Base-by-base conservation (phyloP, 2,888 invertebrate species). In the Drosophila bunnanda region DNA sequence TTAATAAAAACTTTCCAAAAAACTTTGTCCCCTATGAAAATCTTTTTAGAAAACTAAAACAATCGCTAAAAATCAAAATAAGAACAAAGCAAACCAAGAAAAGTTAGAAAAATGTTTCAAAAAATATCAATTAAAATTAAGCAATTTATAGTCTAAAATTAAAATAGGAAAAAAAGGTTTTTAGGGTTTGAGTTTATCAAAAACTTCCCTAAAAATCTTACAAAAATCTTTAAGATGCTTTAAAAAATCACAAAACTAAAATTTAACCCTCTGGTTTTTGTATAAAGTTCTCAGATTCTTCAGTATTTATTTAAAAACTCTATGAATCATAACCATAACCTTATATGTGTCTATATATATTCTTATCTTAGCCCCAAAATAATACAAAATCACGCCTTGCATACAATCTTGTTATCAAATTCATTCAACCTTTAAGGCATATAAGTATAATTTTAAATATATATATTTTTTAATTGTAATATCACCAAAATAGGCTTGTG, bases 351-450 rank as follows among this genome's bases (percentile, higher is more conserved):
- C 8, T 2, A 22, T 25, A 41, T 28, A n/a, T 7, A 25, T 44
- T 25, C 25, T 9, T 25, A 28, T 25, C 25, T 17, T 13, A 9
- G 20, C 7, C 0, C 17, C 48, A n/a, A 15, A 10, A 36, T 3
- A 38, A 38, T 22, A 22, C 30, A 20, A 46, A 56, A 56, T 22
- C 12, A 5, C 10, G 46, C 28, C 41, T 10, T 46, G 46, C 46
- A 48, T 4, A 30, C 12, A n/a, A 20, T 12, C 17, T 15, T 12
- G 10, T 28, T 55, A 55, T 38, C 55, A 55, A n/a, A 28, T 57
- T 25, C 9, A 50, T 17, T 46, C 22, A 32, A 43, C n/a, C 7
- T 28, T 30, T 48, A 22, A 25, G 9, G 10, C 28, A 6, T n/a
- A 10, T 3, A 0, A 30, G 5, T 1, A 41, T 3, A 20, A 15